Evolutionary conservation across 2,888 invertebrate species (phyloP), one percentile per base, ranked within the genome.

Genomic region (Drosophila atripex): DNA sequence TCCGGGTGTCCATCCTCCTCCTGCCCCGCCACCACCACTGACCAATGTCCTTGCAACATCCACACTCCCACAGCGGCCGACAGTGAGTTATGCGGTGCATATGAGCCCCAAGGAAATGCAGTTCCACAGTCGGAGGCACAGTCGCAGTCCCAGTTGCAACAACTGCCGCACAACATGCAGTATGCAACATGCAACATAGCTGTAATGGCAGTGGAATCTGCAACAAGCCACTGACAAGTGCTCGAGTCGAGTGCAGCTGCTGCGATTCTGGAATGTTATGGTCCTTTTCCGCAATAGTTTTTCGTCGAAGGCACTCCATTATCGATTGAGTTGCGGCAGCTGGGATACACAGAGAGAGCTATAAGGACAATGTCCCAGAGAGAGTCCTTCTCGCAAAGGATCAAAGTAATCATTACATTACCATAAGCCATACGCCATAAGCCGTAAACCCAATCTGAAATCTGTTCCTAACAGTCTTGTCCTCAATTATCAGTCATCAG

Each of bases 21-120:
- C 0, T 7, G 28, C 21, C 21, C 28, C 21, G 21, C 21, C 23
- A 66, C 65, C 70, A 63, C 66, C 68, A 65, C 54, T 61, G 74
- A 70, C 64, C 51, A 54, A 18, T 63, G 56, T 47, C 45, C 38
- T 25, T 54, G 32, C 61, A 28, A 25, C 32, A 32, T 28, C 23
- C 47, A 12, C 32, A 14, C 35, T 35, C n/a, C n/a, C 35, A 35
- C 35, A 7, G 35, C 35, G n/a, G n/a, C 35, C n/a, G 35, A 35
- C 35, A 35, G 80, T 86, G 82, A 86, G 86, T 82, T 86, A 82
- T 82, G 86, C 76, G 73, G 72, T 49, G 66, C 76, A 72, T 58
- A 59, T 57, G 58, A 61, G 70, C 63, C 75, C 73, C 76, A 75
- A 59, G 72, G 72, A 86, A 60, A 46, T 69, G 64, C 73, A 71